These are phyloP conservation scores for Drosophila neonasuta DNA, from an alignment of 2,888 invertebrate species.

Conservation along the genomic window DNA sequence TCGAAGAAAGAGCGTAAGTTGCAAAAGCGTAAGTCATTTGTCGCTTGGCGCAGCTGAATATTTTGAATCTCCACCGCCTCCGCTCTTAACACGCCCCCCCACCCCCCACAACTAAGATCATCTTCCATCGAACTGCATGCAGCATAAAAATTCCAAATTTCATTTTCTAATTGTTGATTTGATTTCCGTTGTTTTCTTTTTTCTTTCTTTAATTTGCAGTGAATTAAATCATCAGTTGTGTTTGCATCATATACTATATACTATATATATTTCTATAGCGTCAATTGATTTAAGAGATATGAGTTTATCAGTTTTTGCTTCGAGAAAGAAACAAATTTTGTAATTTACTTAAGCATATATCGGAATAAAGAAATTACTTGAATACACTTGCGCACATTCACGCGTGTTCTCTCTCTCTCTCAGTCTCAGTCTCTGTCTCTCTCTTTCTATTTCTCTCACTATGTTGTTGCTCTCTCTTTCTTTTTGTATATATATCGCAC, in stretches of 20 bases:
- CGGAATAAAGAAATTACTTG: constrained; percentile 15
- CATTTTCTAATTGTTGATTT: not conserved
- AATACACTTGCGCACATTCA: constrained; percentile 8
- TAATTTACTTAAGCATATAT: constrained; percentile 12
- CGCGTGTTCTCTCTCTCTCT: not conserved
- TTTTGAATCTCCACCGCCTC: not conserved
- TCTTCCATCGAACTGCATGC: not conserved
- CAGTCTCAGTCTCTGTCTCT: not conserved
- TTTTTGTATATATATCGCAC: constrained; percentile 18
- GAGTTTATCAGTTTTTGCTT: constrained; percentile 1
- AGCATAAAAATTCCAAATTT: too few species aligned
- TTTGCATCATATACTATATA: not conserved
- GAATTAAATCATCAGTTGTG: constrained; percentile 25
- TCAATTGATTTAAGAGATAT: not conserved
- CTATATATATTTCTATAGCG: constrained; percentile 12
- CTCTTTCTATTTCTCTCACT: constrained; percentile 10
- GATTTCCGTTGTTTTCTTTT: not conserved
- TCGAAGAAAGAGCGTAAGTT: constrained; percentile 45
- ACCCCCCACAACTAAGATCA: not conserved
- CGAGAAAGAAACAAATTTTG: not conserved
- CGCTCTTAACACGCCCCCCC: too few species aligned
- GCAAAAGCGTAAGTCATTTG: constrained; percentile 15
- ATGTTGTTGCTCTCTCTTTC: constrained; percentile 4
- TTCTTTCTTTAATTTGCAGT: constrained; percentile 31
- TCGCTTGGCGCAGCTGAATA: constrained; percentile 28